phyloP scores from a whole-genome alignment of 1,140 invertebrate species.

The Dreissena polymorpha region DNA sequence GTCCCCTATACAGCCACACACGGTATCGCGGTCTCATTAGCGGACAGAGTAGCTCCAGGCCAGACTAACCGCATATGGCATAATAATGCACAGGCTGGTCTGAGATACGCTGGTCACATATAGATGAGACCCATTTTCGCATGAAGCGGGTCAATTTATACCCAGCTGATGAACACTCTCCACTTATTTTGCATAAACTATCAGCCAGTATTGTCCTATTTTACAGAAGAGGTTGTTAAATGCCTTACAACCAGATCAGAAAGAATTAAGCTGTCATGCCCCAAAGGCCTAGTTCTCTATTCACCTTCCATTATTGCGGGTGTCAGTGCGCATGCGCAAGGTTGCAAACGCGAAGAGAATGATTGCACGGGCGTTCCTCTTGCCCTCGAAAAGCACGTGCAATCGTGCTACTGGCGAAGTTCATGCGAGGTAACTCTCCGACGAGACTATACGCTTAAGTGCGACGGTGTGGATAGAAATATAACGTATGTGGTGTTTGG shows the following conservation, averaged over 20 bases:
- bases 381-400: slow-evolving; percentile 14
- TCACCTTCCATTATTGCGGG: slow-evolving; percentile 18
- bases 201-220: neutral
- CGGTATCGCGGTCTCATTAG: too few relatives aligned
- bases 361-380: slow-evolving; percentile 14
- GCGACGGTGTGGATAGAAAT: neutral
- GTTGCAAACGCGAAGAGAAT: neutral
- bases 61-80: too few relatives aligned
- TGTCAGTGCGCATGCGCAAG: neutral
- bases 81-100: too few relatives aligned
- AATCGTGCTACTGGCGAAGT: slow-evolving; percentile 30
- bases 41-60: too few relatives aligned
- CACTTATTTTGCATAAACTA: too few relatives aligned
- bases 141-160: too few relatives aligned
- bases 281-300: slow-evolving; percentile 27
- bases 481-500: slow-evolving; percentile 26
- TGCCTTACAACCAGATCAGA: slow-evolving; percentile 12
- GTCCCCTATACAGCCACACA: too few relatives aligned
- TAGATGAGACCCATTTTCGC: too few relatives aligned
- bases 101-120: too few relatives aligned
- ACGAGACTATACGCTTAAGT: neutral
- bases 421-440: slow-evolving; percentile 2
- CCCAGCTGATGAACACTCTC: too few relatives aligned
- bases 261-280: slow-evolving; percentile 25
- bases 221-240: slow-evolving; percentile 36